Conservation (phyloP, 2,113 vertebrate genomes). For the Dunckerocampus dactyliophorus region DNA sequence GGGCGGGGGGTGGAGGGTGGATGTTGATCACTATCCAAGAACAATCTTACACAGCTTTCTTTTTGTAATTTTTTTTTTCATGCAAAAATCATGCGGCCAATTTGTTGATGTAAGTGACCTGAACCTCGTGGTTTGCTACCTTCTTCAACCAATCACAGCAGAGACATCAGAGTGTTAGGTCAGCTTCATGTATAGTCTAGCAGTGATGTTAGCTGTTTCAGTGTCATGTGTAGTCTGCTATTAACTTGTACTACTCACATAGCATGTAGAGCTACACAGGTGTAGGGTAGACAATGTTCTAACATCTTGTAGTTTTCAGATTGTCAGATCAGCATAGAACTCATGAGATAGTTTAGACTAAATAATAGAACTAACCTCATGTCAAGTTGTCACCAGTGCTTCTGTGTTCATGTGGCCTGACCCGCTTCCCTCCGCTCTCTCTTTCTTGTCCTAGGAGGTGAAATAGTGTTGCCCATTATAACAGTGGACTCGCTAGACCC, state of each 20-base stretch:
- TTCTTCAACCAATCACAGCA: constrained; percentile 81
- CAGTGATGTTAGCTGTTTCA: constrained; percentile 59
- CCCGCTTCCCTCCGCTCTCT: constrained; percentile 60
- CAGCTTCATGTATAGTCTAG: constrained; percentile 47
- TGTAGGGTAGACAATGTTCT: constrained; percentile 38
- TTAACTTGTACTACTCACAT: constrained; percentile 46
- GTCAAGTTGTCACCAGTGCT: constrained; percentile 62
- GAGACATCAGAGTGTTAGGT: constrained; percentile 59
- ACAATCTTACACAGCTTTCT: constrained; percentile 96
- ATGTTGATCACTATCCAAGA: constrained; percentile 80
- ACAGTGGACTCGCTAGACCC: constrained; percentile 92
- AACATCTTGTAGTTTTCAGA: constrained; percentile 47
- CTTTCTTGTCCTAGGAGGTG: constrained; percentile 87
- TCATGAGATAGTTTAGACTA: constrained; percentile 63
- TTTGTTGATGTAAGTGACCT: constrained; percentile 98
- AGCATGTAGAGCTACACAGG: constrained; percentile 43
- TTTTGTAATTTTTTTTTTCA: constrained; percentile 95
- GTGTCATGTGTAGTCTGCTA: constrained; percentile 50
- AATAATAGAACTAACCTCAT: constrained; percentile 68
- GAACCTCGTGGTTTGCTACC: constrained; percentile 93
- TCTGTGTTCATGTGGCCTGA: constrained; percentile 66
- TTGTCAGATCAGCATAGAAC: constrained; percentile 41
- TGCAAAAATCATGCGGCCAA: constrained; percentile 98
- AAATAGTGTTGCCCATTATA: constrained; percentile 94
- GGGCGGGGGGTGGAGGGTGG: constrained; percentile 34